phyloP scores from a whole-genome alignment of 2,113 vertebrate genomes.

The Herpailurus yagouaroundi region DNA sequence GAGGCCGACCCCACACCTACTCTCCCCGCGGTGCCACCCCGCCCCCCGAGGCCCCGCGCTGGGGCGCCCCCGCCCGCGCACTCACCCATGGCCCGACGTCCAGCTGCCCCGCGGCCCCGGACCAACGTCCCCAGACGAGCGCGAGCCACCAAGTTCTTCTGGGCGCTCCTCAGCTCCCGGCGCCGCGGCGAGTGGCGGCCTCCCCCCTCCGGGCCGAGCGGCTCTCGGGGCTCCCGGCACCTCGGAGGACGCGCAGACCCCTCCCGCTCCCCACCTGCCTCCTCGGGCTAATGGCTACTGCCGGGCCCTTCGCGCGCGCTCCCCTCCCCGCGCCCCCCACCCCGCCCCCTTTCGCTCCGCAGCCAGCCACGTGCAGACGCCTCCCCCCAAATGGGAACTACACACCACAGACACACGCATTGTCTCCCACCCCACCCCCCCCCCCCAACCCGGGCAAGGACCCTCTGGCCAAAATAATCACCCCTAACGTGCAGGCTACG shows the following conservation, averaged over 20 bases:
- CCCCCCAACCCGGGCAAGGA: fast-evolving
- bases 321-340: neutral
- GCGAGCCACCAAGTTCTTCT: neutral
- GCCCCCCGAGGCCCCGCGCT: neutral
- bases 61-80: neutral
- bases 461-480: neutral
- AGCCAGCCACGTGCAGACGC: neutral
- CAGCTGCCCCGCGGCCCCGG: neutral
- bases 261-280: conserved; percentile 69
- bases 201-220: conserved; percentile 55
- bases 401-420: neutral
- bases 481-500: neutral
- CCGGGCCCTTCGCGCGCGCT: neutral
- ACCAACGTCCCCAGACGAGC: neutral
- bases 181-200: neutral
- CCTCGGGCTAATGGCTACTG: neutral
- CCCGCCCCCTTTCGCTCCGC: neutral
- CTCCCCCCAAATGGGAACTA: neutral
- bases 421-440: neutral
- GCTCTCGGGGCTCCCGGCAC: neutral
- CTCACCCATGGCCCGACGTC: conserved; percentile 75
- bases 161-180: neutral
- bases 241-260: neutral
- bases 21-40: neutral
- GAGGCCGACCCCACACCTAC: neutral